Evolutionary conservation across 1,140 invertebrate species (phyloP).

Genomic region (Ceratina japonica): DNA sequence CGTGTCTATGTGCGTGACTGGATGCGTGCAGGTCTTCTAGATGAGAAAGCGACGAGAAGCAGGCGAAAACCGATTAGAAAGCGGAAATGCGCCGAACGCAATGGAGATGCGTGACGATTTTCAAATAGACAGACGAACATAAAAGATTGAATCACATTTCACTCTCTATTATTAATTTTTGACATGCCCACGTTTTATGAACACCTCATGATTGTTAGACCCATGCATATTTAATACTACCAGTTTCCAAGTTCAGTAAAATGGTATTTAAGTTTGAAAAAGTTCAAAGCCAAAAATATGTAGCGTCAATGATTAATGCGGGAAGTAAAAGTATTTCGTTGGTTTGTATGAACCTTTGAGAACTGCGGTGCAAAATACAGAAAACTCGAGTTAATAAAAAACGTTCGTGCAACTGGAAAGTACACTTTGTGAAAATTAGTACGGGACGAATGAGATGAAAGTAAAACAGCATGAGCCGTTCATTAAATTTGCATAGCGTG

Average conservation of each 20-base stretch:
- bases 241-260: too few species aligned
- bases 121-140: too few species aligned
- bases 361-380: not conserved
- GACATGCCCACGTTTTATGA: too few species aligned
- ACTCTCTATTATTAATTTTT: too few species aligned
- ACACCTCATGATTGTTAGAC: too few species aligned
- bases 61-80: not conserved
- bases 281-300: not conserved
- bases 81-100: too few species aligned
- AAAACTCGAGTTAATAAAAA: not conserved
- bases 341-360: not conserved
- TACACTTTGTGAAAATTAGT: conserved; percentile 38
- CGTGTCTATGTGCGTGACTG: too few species aligned
- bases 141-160: too few species aligned
- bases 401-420: not conserved
- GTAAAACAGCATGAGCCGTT: conserved; percentile 10
- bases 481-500: not conserved
- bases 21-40: too few species aligned
- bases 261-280: too few species aligned
- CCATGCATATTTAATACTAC: too few species aligned
- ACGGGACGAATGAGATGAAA: not conserved
- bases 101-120: too few species aligned
- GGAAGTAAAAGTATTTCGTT: not conserved
- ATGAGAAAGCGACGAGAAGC: not conserved
- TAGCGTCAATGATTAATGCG: not conserved